A percentile compares a stretch with the other conserved stretches of the same genome.
Evolutionary conservation across 2,888 invertebrate species (phyloP).

Genomic region (Harpalus rufipes): DNA sequence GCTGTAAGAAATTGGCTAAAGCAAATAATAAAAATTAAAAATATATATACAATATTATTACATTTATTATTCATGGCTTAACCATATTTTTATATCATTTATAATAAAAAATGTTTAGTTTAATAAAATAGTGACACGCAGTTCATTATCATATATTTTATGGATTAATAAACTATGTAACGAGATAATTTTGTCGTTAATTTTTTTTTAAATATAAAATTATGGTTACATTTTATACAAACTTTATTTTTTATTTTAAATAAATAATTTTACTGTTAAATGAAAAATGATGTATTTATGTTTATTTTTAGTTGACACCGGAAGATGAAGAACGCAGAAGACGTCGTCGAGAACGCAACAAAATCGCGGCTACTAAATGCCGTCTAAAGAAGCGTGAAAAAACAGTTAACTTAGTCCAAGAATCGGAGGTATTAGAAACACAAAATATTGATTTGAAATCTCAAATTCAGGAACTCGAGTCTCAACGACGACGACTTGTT

Average conservation of each 20-base stretch:
- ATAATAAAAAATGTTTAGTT: conserved; percentile 8
- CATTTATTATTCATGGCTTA: no score
- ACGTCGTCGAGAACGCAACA: conserved; percentile 92
- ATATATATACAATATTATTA: no score
- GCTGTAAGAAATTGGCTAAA: no score
- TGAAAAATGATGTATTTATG: background rate
- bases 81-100: background rate
- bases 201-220: background rate
- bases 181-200: conserved; percentile 17
- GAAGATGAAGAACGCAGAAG: conserved; percentile 94
- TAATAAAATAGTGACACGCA: background rate
- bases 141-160: conserved; percentile 28
- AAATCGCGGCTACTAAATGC: conserved; percentile 96
- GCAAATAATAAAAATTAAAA: no score
- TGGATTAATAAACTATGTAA: conserved; percentile 10
- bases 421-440: conserved; percentile 90
- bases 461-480: conserved; percentile 90
- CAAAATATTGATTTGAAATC: conserved; percentile 91
- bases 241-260: background rate
- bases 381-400: conserved; percentile 95
- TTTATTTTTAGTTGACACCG: conserved; percentile 84
- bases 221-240: background rate
- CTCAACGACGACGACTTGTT: conserved; percentile 86
- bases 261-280: background rate
- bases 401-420: conserved; percentile 90